Evolutionary conservation across 2,113 vertebrate genomes (phyloP).

Genomic region (Salvator merianae): DNA sequence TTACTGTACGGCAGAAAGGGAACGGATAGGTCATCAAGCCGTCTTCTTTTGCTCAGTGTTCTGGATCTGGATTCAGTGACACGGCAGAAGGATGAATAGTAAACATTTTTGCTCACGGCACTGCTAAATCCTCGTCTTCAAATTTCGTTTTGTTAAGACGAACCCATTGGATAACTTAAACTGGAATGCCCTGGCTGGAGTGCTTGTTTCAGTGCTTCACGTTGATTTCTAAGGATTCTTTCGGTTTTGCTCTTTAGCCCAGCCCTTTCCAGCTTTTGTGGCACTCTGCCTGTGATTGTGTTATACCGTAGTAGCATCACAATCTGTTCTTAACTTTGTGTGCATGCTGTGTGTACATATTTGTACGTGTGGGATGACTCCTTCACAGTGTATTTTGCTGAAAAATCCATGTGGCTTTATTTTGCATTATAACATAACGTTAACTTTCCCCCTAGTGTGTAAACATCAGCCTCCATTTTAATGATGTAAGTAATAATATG

Average conservation of each 20-base stretch:
- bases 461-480: slow-evolving; percentile 26
- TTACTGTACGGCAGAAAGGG: background rate
- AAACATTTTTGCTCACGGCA: background rate
- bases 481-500: slow-evolving; percentile 20
- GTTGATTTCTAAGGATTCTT: background rate
- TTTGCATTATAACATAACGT: slow-evolving; percentile 32
- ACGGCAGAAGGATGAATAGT: background rate
- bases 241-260: background rate
- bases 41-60: too few species aligned
- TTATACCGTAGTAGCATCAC: background rate
- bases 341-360: background rate
- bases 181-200: too few species aligned
- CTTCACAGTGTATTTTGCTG: slow-evolving; percentile 25
- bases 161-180: background rate
- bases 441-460: slow-evolving; percentile 27
- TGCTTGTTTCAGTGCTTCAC: background rate
- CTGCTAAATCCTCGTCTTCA: background rate
- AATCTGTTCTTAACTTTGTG: background rate
- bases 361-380: slow-evolving; percentile 41
- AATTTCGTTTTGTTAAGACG: background rate
- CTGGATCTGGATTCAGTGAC: too few species aligned
- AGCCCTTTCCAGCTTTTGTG: background rate
- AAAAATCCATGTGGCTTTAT: background rate
- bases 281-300: background rate
- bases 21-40: too few species aligned